Percentiles rank a stretch among this genome's conserved stretches.
phyloP scores from a whole-genome alignment of 2,113 vertebrate species.

The Cinclus cinclus region DNA sequence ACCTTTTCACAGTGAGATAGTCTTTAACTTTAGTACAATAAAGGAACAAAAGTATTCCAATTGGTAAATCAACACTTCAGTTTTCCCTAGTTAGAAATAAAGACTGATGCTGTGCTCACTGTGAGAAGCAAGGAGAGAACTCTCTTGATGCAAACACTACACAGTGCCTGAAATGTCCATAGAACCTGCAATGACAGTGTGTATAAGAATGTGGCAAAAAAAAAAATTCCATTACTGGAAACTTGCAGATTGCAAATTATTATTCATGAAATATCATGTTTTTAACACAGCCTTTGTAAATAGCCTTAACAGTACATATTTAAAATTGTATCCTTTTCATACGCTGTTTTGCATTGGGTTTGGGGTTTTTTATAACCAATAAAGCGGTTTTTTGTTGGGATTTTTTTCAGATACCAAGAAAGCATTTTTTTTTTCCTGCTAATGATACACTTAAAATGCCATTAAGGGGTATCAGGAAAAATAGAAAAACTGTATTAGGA shows the following conservation, averaged over 20 bases:
- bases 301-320: background rate
- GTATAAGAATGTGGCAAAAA: background rate
- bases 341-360: background rate
- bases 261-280: background rate
- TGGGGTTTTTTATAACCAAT: background rate
- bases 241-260: background rate
- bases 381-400: background rate
- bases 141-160: background rate
- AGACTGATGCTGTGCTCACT: background rate
- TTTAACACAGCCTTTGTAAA: background rate
- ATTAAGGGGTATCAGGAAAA: background rate
- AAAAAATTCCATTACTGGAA: background rate
- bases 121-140: background rate
- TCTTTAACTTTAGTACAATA: conserved; percentile 7
- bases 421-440: background rate
- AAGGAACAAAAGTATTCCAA: background rate
- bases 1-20: background rate
- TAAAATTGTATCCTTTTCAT: background rate
- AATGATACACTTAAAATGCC: background rate
- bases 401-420: background rate
- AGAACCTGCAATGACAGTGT: background rate
- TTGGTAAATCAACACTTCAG: conserved; percentile 16
- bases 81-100: background rate
- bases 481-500: background rate
- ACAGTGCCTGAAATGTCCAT: background rate